Evolutionary conservation across 2,888 invertebrate species (phyloP).

Genomic region (Heliconius ismenius): DNA sequence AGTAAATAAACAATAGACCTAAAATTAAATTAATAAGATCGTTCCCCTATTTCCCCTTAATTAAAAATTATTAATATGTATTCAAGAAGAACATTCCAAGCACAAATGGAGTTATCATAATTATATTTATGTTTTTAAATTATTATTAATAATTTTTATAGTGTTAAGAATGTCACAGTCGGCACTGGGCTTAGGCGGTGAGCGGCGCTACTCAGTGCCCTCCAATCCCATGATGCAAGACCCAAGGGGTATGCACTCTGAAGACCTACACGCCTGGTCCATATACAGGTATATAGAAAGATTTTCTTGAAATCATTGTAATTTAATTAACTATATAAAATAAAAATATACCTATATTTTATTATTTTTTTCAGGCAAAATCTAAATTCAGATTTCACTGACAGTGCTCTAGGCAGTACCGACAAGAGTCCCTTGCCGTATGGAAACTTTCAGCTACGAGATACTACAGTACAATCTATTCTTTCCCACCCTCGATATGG

Average conservation of each 20-base stretch:
- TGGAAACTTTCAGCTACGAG: slow-evolving; percentile 95
- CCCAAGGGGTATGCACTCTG: slow-evolving; percentile 91
- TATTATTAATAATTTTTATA: slow-evolving; percentile 22
- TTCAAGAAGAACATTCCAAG: neutral
- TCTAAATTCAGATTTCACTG: slow-evolving; percentile 96
- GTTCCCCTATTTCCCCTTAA: no score
- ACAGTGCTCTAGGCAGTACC: slow-evolving; percentile 94
- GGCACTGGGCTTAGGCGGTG: slow-evolving; percentile 81
- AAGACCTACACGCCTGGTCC: slow-evolving; percentile 97
- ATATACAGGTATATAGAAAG: slow-evolving; percentile 87
- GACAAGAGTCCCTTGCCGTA: slow-evolving; percentile 96
- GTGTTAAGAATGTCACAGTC: slow-evolving; percentile 68
- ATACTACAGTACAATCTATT: slow-evolving; percentile 96
- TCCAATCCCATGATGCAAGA: slow-evolving; percentile 86
- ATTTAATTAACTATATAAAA: neutral
- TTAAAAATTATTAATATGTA: neutral
- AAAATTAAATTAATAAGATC: no score
- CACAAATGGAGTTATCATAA: neutral
- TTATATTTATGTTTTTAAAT: neutral
- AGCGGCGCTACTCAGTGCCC: slow-evolving; percentile 94
- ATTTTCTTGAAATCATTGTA: neutral
- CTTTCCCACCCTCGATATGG: slow-evolving; percentile 94
- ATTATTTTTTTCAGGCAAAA: slow-evolving; percentile 88
- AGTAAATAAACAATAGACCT: no score
- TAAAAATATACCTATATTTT: neutral